phyloP scores from a whole-genome alignment of 2,888 invertebrate genomes.

The Hecatera dysodea region DNA sequence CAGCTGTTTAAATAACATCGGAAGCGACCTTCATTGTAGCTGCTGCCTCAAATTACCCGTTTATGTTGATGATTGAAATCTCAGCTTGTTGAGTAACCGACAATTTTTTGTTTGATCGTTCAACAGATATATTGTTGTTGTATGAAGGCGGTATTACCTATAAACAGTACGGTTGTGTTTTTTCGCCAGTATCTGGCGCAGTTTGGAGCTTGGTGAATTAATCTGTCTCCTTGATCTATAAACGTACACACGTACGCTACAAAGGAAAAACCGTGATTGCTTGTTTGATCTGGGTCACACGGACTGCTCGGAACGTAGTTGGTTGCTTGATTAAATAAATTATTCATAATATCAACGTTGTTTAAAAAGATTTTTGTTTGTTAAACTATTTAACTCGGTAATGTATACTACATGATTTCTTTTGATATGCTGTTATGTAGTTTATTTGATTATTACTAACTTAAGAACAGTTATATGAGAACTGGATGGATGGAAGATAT shows the following conservation, averaged over 20 bases:
- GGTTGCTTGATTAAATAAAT: constrained; percentile 46
- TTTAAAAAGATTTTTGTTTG: constrained; percentile 13
- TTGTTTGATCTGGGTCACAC: constrained; percentile 64
- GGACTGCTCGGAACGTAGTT: constrained; percentile 43
- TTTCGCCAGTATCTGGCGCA: constrained; percentile 50
- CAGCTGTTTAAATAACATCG: constrained; percentile 81
- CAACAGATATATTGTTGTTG: constrained; percentile 67
- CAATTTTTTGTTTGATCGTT: constrained; percentile 75
- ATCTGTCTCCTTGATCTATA: constrained; percentile 73
- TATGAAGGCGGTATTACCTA: constrained; percentile 65
- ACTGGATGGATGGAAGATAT: not conserved
- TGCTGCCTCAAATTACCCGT: constrained; percentile 77
- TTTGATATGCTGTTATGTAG: constrained; percentile 2
- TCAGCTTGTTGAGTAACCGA: constrained; percentile 75
- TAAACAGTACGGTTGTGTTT: constrained; percentile 60
- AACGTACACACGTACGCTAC: constrained; percentile 54
- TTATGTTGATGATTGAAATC: constrained; percentile 78
- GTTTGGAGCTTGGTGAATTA: constrained; percentile 58
- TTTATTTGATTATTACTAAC: too few relatives aligned
- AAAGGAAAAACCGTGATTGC: constrained; percentile 61
- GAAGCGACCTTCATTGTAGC: constrained; percentile 80
- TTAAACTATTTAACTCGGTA: not conserved
- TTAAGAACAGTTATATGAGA: too few relatives aligned
- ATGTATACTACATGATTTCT: not conserved
- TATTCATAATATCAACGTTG: constrained; percentile 15